Evolutionary conservation across 2,888 invertebrate species (phyloP), one percentile per base, ranked within the genome.

Genomic region (Melinopterus prodromus): DNA sequence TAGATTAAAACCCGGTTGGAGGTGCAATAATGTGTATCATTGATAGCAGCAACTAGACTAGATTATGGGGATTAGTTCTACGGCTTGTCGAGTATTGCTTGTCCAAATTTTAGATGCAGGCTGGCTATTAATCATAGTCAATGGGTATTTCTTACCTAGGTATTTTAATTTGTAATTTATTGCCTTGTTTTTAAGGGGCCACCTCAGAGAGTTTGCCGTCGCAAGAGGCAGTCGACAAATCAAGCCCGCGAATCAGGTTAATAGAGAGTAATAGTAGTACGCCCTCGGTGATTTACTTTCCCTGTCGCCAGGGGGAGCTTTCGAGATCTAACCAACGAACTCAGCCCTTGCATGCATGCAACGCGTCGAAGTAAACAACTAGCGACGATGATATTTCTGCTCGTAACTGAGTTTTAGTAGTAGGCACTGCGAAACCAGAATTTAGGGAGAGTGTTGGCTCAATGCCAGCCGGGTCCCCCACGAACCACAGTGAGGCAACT

Each of bases 401-500:
- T 74, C 26, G 74, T 74, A 74, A 74, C 74, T 74, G 74, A 74
- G 35, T 74, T 74, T 74, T 74, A 74, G 53, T 53, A 53, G 53
- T 53, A n/a, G n/a, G n/a, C n/a, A 53, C 53, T 53, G 74, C 74
- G 74, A 36, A 35, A 37, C 12, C 74, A 37, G 36, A 35, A 37
- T 74, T 74, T 74, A 74, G 74, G 37, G 35, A 37, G 36, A n/a
- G 9, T 36, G 36, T 37, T 74, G 74, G 74, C 35, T 35, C 74
- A 74, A 37, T 15, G 37, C n/a, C n/a, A 35, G 35, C 9, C 74
- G 9, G n/a, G n/a, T 36, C 74, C 37, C 74, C 35, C 35, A 14
- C 71, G 16, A 15, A 71, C 16, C 69, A n/a, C 69, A 26, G 26
- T 26, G 26, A 26, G 26, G 26, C 26, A 26, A 26, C 26, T 26